Percentiles rank a stretch among this genome's conserved stretches.
phyloP scores from a whole-genome alignment of 2,113 vertebrate genomes.

The Hiodon alosoides region DNA sequence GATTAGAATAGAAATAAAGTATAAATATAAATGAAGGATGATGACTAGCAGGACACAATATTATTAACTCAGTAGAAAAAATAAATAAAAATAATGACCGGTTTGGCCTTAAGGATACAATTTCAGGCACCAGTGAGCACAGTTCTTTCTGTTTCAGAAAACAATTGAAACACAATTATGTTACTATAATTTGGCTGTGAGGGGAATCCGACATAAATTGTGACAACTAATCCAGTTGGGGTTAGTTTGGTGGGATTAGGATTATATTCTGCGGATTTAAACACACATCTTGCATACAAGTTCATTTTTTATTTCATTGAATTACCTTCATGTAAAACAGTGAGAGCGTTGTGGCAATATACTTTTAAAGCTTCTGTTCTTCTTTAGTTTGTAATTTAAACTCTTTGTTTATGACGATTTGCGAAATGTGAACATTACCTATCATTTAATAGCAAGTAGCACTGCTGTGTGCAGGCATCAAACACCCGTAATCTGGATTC shows the following conservation, averaged over 20 bases:
- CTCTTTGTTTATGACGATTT: conserved; percentile 11
- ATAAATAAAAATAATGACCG: no score
- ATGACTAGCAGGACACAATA: no score
- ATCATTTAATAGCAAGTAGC: no score
- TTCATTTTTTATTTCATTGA: conserved; percentile 2
- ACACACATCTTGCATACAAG: not conserved
- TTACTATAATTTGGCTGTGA: not conserved
- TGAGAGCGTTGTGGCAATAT: not conserved
- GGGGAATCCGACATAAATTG: not conserved
- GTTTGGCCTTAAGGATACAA: not conserved
- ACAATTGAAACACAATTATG: conserved; percentile 13
- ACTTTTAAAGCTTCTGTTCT: not conserved
- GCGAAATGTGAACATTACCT: not conserved
- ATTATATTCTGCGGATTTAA: not conserved
- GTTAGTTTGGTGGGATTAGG: not conserved
- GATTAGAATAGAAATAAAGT: no score
- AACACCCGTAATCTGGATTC: no score
- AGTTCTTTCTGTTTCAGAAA: not conserved
- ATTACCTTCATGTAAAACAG: conserved; percentile 14
- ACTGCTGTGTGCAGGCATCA: not conserved
- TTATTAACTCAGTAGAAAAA: no score
- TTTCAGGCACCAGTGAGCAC: conserved; percentile 1
- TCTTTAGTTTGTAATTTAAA: not conserved
- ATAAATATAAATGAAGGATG: no score
- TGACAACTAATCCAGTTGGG: conserved; percentile 7